Base-by-base conservation (phyloP, 2,113 vertebrate species). In the Thermophis baileyi region DNA sequence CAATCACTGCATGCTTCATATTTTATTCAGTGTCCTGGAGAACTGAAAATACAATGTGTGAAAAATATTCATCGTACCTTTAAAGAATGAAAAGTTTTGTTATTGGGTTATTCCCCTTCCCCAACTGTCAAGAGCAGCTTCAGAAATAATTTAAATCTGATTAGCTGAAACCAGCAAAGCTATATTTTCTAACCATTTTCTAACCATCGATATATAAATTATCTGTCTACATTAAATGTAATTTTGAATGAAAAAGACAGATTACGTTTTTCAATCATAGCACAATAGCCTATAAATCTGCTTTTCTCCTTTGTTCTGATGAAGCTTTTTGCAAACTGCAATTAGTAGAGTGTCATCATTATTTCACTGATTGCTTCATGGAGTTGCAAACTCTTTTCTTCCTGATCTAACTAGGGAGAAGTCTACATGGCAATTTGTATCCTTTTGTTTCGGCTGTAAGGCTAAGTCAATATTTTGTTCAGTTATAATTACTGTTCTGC, bases 21-120 rank as follows among this genome's bases (percentile, higher is more conserved):
- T 55, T 90, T 91, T 94, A 16, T 47, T 51, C 55, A 27, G 12
- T 91, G 87, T 49, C 11, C 4, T 91, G 86, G 49, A 53, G 47
- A 40, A 8, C 16, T 40, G 35, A 81, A 22, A 81, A 40, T 81
- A 81, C n/a, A 40, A 20, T 92, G 87, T 93, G 85, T 91, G 54
- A 95, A 93, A 63, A 94, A 94, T 89, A 87, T 60, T 94, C 88
- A 44, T 35, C 88, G 54, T 96, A 92, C 47, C 94, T 96, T 91
- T 89, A 95, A 94, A 94, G 86, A 89, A 95, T 96, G 92, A 94
- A 93, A 90, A 92, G 94, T 94, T 90, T 93, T 97, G 91, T 6
- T 47, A 89, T 89, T 95, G 93, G 18, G 16, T 81, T 40, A 20
- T 74, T 35, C 18, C 3, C 69, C 95, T 95, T 96, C 95, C 92